Conservation (phyloP, 2,888 invertebrate species). For the Molanna angustata region DNA sequence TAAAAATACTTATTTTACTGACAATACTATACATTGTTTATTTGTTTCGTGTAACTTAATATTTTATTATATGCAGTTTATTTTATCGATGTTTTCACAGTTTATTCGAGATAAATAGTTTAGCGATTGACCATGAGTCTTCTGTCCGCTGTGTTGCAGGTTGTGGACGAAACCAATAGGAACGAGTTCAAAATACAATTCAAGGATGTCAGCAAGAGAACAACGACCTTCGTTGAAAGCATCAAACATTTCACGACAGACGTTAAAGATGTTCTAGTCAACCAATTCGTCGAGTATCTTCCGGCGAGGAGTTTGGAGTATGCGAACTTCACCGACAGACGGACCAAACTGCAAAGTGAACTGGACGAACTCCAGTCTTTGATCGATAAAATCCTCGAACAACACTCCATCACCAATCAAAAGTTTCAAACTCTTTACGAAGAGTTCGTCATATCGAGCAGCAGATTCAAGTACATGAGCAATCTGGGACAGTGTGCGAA, state of each 20-base stretch:
- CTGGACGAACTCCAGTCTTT: slow-evolving; percentile 12
- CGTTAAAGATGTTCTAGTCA: slow-evolving; percentile 23
- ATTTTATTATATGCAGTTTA: no score
- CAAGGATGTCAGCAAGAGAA: slow-evolving; percentile 37
- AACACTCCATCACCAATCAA: slow-evolving; percentile 8
- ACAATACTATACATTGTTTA: no score
- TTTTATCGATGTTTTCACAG: not conserved
- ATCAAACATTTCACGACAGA: slow-evolving; percentile 24
- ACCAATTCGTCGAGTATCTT: slow-evolving; percentile 20
- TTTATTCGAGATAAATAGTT: not conserved
- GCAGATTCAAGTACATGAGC: slow-evolving; percentile 15
- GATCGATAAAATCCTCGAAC: slow-evolving; percentile 13
- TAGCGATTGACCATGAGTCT: slow-evolving; percentile 46
- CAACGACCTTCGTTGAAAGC: slow-evolving; percentile 19
- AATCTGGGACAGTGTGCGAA: slow-evolving; percentile 21
- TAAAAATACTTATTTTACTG: no score
- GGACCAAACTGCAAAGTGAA: slow-evolving; percentile 19
- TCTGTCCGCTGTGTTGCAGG: slow-evolving; percentile 45
- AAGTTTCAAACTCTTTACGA: slow-evolving; percentile 19
- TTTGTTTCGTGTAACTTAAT: no score
- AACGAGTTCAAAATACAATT: slow-evolving; percentile 44
- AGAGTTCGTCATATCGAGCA: slow-evolving; percentile 16
- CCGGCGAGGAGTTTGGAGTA: slow-evolving; percentile 24
- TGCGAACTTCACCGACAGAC: slow-evolving; percentile 21
- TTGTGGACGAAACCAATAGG: slow-evolving; percentile 42